Percentiles rank a stretch among this genome's conserved stretches.
phyloP scores from a whole-genome alignment of 2,888 invertebrate genomes.

The Mallateleia sp. region DNA sequence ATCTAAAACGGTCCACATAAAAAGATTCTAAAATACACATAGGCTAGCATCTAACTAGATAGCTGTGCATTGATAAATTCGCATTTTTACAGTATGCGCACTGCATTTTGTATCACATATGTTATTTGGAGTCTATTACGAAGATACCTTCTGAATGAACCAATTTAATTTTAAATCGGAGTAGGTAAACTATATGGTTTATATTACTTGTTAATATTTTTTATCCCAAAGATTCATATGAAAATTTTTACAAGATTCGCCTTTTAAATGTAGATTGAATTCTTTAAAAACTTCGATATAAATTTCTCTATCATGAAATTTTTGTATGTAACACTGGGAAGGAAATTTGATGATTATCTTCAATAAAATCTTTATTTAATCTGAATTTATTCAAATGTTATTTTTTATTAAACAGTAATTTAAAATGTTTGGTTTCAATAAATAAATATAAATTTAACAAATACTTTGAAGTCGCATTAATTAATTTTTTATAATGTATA shows the following conservation, averaged over 20 bases:
- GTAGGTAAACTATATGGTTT: not conserved
- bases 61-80: constrained; percentile 73
- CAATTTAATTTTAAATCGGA: not conserved
- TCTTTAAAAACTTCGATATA: not conserved
- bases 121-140: constrained; percentile 15
- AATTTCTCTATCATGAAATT: not conserved
- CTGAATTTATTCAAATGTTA: no score
- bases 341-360: not conserved
- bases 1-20: constrained; percentile 59
- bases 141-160: not conserved
- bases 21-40: constrained; percentile 67
- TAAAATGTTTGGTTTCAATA: no score
- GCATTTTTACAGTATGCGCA: constrained; percentile 56
- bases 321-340: not conserved
- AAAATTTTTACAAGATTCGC: not conserved
- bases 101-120: constrained; percentile 44
- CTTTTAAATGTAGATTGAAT: not conserved
- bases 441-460: no score
- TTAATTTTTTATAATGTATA: no score
- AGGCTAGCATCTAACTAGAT: constrained; percentile 52
- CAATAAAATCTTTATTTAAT: no score
- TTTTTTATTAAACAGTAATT: no score
- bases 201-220: not conserved
- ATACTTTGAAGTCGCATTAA: no score
- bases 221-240: not conserved